Evolutionary conservation across 2,113 vertebrate species (phyloP), one percentile per base, ranked within the genome.

Genomic region (Raja brachyura): DNA sequence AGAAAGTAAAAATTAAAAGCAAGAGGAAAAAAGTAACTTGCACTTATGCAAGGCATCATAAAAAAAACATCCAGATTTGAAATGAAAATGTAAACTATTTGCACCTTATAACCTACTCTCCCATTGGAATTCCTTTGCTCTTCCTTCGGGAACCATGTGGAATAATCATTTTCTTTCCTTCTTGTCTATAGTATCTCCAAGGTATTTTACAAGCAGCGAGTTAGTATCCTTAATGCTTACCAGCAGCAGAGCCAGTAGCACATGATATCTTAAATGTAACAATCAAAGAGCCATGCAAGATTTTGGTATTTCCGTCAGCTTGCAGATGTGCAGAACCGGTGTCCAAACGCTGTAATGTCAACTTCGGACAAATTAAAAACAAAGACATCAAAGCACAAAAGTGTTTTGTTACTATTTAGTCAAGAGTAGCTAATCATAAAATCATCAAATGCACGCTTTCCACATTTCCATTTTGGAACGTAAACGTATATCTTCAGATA

Each of bases 211-310:
- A 98, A 98, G 98, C 97, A 95, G 95, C 94, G 95, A 95, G 97
- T 97, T 97, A 97, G 95, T 95, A 97, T 95, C 96, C 95, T 96
- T 98, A 98, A 98, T 98, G 97, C 96, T 95, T 98, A 97, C 96
- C 97, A 98, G 97, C 98, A 98, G 97, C 96, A 96, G 97, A 97
- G 96, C 97, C 97, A 96, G 97, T 99, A 97, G 98, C 97, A 95
- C 96, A 98, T 96, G 97, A 99, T 98, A 99, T 97, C 97, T 98
- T 97, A 96, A 99, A 99, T 98, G 98, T 98, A 98, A 98, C 98
- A 99, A 98, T 99, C 98, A 99, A 98, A 99, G 97, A 96, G 96
- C 95, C 96, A 96, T 95, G 96, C 96, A 96, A 97, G 97, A 97
- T 97, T 97, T 96, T 96, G 97, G 98, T 97, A 98, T 98, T 99